Evolutionary conservation across 1,140 invertebrate species (phyloP).

Genomic region (Tribolium castaneum): DNA sequence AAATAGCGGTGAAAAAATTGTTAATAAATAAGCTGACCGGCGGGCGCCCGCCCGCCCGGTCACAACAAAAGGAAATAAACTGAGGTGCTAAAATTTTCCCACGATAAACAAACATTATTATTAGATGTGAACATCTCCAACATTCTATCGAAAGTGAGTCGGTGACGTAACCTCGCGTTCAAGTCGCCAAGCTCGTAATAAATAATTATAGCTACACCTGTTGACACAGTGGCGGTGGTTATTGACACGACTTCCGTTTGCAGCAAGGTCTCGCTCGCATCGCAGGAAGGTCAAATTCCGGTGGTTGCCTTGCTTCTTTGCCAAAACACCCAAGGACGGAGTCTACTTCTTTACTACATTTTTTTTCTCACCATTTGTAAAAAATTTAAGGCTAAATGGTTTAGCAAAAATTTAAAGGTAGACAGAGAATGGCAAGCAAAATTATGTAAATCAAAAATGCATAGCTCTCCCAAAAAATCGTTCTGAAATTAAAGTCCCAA

Average conservation of each 20-base stretch:
- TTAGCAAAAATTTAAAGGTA: too few relatives aligned
- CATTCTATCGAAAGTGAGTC: constrained; percentile 17
- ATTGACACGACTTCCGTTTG: constrained; percentile 20
- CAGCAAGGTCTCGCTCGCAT: neutral
- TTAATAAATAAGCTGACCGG: neutral
- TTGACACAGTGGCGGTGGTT: constrained; percentile 19
- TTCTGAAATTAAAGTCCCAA: too few relatives aligned
- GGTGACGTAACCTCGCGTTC: constrained; percentile 2
- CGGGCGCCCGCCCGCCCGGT: too few relatives aligned
- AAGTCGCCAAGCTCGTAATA: constrained; percentile 5
- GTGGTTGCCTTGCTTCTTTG: neutral
- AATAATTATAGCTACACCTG: constrained; percentile 13
- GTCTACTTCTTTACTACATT: too few relatives aligned
- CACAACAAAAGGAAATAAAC: neutral
- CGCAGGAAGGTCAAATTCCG: constrained; percentile 6
- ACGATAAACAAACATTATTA: constrained; percentile 4
- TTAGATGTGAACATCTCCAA: neutral
- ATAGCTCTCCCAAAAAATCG: too few relatives aligned
- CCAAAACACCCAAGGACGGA: neutral
- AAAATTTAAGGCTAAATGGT: too few relatives aligned
- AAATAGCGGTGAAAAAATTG: neutral
- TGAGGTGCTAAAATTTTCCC: constrained; percentile 5
- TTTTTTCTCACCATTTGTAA: too few relatives aligned
- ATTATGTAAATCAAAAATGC: too few relatives aligned
- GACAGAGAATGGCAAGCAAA: too few relatives aligned